Evolutionary conservation across 2,888 invertebrate species (phyloP).

Genomic region (Limnephilus auricula): DNA sequence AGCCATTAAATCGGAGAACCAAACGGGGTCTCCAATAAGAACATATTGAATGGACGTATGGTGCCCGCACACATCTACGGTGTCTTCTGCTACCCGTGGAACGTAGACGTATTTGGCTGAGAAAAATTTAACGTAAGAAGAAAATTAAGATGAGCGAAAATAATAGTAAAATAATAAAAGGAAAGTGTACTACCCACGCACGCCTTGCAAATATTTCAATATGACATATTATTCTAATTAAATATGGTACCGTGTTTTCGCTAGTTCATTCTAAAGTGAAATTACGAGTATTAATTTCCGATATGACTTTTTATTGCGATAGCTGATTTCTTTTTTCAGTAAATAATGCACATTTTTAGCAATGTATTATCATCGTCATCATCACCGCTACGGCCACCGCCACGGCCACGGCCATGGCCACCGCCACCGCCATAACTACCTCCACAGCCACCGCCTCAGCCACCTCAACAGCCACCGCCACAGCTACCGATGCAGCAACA

Average conservation of each 20-base stretch:
- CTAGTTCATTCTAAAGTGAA: not conserved
- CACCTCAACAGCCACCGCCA: no score
- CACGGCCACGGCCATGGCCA: no score
- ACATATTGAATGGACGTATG: conserved; percentile 8
- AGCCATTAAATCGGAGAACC: conserved; percentile 2
- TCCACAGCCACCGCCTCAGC: no score
- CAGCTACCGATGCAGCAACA: no score
- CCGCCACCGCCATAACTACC: no score
- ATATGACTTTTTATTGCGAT: no score
- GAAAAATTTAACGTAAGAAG: not conserved
- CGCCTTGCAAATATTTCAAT: not conserved
- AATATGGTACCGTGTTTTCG: not conserved
- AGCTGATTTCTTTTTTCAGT: not conserved
- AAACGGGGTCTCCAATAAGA: conserved; percentile 11
- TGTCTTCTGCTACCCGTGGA: not conserved
- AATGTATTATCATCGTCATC: no score
- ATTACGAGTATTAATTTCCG: not conserved
- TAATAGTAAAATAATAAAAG: not conserved
- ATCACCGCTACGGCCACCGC: no score
- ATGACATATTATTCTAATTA: not conserved
- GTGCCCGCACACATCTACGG: not conserved
- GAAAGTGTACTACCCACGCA: not conserved
- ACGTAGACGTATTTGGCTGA: not conserved
- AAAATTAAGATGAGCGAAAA: not conserved
- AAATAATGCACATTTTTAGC: no score